A percentile compares a stretch with the other conserved stretches of the same genome.
Conservation (phyloP, 2,888 invertebrate species). For the Pristionchus exspectatus region DNA sequence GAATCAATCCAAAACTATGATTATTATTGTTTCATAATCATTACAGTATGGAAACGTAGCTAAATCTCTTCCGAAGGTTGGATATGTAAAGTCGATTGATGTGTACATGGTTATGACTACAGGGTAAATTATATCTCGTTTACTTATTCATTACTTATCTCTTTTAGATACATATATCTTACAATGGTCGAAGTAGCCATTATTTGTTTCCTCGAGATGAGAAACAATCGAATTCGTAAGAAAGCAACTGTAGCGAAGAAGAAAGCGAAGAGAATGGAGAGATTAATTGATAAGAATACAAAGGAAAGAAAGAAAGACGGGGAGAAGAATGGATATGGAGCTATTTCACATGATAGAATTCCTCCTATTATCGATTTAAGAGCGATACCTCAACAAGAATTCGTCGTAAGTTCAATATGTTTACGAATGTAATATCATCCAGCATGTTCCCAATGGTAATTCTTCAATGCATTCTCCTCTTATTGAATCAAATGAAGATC, state of each 20-base stretch:
- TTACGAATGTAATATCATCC: background rate
- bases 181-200: constrained; percentile 77
- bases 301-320: constrained; percentile 15
- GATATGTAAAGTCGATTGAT: constrained; percentile 76
- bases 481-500: constrained; percentile 11
- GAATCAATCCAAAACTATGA: background rate
- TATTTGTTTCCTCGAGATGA: constrained; percentile 72
- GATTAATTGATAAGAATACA: constrained; percentile 20
- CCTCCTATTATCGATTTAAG: constrained; percentile 4
- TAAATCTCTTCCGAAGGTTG: constrained; percentile 74
- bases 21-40: background rate
- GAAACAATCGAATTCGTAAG: constrained; percentile 63
- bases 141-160: background rate
- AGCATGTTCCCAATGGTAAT: constrained; percentile 41
- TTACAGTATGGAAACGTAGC: constrained; percentile 77
- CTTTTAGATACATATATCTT: constrained; percentile 71
- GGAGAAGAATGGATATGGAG: constrained; percentile 51
- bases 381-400: constrained; percentile 10
- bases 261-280: constrained; percentile 61
- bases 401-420: background rate
- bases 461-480: background rate
- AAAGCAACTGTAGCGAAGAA: constrained; percentile 63
- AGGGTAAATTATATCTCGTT: constrained; percentile 60
- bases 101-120: constrained; percentile 75
- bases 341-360: constrained; percentile 14